Evolutionary conservation across 2,888 invertebrate species (phyloP), one percentile per base, ranked within the genome.

Genomic region (Pandemis heparana): DNA sequence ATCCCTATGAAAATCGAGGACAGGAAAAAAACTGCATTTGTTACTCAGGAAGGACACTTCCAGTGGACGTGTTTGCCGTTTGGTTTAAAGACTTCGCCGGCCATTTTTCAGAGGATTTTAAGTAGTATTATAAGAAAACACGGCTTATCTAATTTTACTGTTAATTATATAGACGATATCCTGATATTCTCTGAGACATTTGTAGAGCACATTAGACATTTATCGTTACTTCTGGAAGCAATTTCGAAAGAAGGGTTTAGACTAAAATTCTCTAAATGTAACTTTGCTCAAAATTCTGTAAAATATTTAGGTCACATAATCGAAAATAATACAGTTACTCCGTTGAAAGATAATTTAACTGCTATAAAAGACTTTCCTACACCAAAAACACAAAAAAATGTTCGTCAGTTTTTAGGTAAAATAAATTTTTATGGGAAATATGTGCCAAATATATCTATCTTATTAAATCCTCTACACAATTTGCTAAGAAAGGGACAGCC

Each of bases 381-480:
- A 48, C 48, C 48, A n/a, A 48, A 48, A 48, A 48, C 62, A 14
- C 5, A 4, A n/a, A 48, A 48, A 48, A 48, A 48, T 48, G n/a
- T 48, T n/a, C 12, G 48, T 14, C 48, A 48, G 6, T 48, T 48
- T n/a, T 10, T 48, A 14, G 48, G 48, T 3, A 48, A 48, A 48
- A 48, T 79, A 23, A 77, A 78, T 0, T 74, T 73, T 69, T 72
- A 75, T 70, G 62, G 66, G 41, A 73, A 76, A 63, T 76, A 64
- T 48, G 60, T 76, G 43, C 75, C 76, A 62, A 72, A 76, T 64
- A 68, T 76, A 46, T 76, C 68, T 70, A 76, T 79, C 5, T 77
- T 74, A 66, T 66, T 80, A 60, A 77, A 78, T 61, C 78, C 78
- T 9, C 70, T 81, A 71, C 78, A 80, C 61, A 81, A 78, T 61